A percentile compares a stretch with the other conserved stretches of the same genome.
Evolutionary conservation across 2,888 invertebrate species (phyloP).

Genomic region (Gerris lacustris): DNA sequence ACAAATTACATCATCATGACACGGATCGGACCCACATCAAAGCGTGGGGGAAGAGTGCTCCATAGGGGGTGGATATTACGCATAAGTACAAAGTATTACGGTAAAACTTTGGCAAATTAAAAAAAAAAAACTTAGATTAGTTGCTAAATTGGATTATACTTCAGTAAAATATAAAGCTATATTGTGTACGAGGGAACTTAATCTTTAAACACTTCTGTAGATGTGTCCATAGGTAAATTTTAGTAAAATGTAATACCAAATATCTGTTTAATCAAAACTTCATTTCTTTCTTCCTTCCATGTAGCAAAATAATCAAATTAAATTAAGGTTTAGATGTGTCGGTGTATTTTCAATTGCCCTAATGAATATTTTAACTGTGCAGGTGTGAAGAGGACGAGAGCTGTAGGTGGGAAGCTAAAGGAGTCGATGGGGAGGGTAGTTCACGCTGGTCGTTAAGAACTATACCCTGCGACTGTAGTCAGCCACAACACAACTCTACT

Average conservation of each 20-base stretch:
- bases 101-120: background rate
- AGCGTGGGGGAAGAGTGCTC: no score
- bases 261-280: no score
- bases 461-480: background rate
- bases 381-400: slow-evolving; percentile 15
- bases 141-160: slow-evolving; percentile 9
- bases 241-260: no score
- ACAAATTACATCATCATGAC: no score
- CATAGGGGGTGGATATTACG: no score
- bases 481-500: background rate
- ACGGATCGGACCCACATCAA: no score
- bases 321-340: no score
- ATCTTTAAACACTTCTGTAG: no score
- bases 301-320: no score
- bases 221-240: no score
- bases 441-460: slow-evolving; percentile 1
- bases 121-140: background rate
- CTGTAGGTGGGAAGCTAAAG: slow-evolving; percentile 4
- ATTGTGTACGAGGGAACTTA: background rate
- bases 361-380: background rate
- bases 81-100: background rate
- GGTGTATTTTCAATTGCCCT: no score
- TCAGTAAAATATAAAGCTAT: background rate
- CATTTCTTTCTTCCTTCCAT: no score
- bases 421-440: background rate